phyloP scores from a whole-genome alignment of 1,140 invertebrate genomes.

The Myzus persicae region DNA sequence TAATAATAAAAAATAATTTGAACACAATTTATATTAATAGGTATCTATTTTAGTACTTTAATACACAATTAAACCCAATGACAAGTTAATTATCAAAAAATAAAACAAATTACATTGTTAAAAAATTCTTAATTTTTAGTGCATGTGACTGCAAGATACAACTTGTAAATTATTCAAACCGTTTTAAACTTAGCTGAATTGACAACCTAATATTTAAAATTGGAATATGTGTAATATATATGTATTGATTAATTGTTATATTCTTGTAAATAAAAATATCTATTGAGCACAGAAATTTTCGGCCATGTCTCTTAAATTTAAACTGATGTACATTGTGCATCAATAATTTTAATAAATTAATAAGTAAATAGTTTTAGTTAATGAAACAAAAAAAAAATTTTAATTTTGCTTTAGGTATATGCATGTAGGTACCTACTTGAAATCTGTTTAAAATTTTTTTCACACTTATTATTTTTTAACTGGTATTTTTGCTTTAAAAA shows the following conservation, averaged over 20 bases:
- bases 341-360: not conserved
- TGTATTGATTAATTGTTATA: too few relatives aligned
- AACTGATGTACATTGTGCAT: not conserved
- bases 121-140: not conserved
- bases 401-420: not conserved
- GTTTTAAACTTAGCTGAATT: not conserved
- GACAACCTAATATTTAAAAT: too few relatives aligned
- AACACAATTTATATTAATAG: not conserved
- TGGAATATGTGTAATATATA: too few relatives aligned
- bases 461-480: too few relatives aligned
- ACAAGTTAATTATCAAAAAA: not conserved
- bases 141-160: not conserved
- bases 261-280: not conserved
- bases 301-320: not conserved
- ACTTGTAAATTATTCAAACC: not conserved
- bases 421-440: not conserved
- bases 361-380: too few relatives aligned
- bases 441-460: not conserved
- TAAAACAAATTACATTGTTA: not conserved
- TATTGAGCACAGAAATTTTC: not conserved
- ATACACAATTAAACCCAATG: not conserved
- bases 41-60: not conserved
- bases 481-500: too few relatives aligned
- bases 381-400: too few relatives aligned
- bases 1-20: not conserved